Evolutionary conservation across 2,797 vertebrate genomes (phyloP).

Genomic region (Smutsia temminckii): DNA sequence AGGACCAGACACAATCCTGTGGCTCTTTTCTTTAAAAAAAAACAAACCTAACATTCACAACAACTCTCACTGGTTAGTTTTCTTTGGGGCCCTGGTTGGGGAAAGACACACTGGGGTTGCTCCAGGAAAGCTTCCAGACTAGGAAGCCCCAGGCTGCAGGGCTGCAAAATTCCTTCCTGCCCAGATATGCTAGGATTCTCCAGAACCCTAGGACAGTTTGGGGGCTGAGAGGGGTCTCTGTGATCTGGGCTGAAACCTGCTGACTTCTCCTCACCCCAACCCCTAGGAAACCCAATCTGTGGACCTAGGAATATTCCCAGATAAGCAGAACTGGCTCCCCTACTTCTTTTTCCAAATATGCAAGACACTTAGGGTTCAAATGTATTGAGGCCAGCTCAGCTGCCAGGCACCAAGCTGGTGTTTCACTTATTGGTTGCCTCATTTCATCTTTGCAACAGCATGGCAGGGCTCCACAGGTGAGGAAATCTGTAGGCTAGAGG

Average conservation of each 20-base stretch:
- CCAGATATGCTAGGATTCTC: background rate
- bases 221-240: background rate
- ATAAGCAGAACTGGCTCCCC: background rate
- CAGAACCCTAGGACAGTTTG: background rate
- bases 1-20: background rate
- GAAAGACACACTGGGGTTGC: background rate
- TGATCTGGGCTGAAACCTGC: background rate
- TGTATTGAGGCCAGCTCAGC: background rate
- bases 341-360: background rate
- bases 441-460: background rate
- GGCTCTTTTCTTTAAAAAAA: background rate
- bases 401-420: background rate
- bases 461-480: background rate
- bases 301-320: background rate
- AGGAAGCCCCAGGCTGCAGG: background rate
- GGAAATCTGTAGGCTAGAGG: slow-evolving; percentile 38
- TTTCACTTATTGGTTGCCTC: background rate
- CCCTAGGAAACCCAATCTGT: background rate
- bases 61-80: background rate
- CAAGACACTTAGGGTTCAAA: background rate
- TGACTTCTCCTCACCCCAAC: background rate
- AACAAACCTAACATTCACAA: background rate
- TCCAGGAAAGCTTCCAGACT: background rate
- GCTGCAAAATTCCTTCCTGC: background rate
- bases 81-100: background rate